These are phyloP conservation scores for Pungitius pungitius DNA, from an alignment of 2,113 vertebrate genomes.

Conservation along the genomic window DNA sequence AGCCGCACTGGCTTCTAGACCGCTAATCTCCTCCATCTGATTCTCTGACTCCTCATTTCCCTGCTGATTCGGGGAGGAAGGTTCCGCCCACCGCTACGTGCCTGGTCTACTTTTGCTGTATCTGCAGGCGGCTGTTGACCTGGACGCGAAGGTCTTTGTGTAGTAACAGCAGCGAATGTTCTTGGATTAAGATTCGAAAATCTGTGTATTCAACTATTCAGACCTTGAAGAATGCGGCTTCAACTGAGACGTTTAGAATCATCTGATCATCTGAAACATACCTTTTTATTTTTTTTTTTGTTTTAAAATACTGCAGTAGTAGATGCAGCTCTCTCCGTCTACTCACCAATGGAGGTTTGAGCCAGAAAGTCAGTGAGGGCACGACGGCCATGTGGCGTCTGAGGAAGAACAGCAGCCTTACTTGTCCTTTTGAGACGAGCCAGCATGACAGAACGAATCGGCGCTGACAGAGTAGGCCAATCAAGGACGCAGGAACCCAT, in stretches of 20 bases:
- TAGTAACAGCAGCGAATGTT: conserved; percentile 68
- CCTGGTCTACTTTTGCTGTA: conserved; percentile 79
- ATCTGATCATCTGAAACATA: no score
- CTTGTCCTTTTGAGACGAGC: conserved; percentile 45
- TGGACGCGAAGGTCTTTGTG: conserved; percentile 50
- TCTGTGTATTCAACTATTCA: conserved; percentile 60
- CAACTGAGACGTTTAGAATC: conserved; percentile 38
- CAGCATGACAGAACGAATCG: conserved; percentile 49
- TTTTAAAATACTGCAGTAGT: conserved; percentile 12
- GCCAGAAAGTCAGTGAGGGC: conserved; percentile 48
- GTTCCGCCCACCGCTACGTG: conserved; percentile 67
- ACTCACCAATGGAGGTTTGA: conserved; percentile 19
- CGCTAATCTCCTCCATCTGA: conserved; percentile 73
- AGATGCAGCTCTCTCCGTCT: not conserved
- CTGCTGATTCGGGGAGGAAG: conserved; percentile 67
- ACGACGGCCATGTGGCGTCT: conserved; percentile 36
- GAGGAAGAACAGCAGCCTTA: conserved; percentile 45
- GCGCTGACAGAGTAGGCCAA: conserved; percentile 34
- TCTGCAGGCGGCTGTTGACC: conserved; percentile 61
- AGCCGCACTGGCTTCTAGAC: conserved; percentile 68
- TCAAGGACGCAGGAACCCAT: conserved; percentile 50
- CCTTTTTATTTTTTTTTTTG: no score
- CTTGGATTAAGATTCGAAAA: conserved; percentile 72
- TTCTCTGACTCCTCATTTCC: conserved; percentile 75
- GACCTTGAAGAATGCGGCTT: conserved; percentile 62